Percentiles rank a stretch among this genome's conserved stretches.
phyloP scores from a whole-genome alignment of 2,113 vertebrate genomes.

The Cinclus mexicanus region DNA sequence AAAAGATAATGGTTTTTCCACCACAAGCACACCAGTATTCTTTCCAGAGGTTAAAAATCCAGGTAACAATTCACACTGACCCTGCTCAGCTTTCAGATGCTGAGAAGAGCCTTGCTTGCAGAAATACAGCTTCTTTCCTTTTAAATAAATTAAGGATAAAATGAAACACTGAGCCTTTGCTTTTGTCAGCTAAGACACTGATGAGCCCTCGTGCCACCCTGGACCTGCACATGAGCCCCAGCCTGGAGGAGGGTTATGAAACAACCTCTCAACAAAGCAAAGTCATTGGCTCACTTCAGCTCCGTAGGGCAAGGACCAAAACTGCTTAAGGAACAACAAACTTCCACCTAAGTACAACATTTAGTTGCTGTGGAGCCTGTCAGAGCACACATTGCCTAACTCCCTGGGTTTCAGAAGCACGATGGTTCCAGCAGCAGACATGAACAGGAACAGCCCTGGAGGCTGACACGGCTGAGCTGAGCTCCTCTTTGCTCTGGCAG shows the following conservation, averaged over 20 bases:
- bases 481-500: not conserved
- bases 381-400: accelerated
- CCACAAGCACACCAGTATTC: not conserved
- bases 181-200: not conserved
- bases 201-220: not conserved
- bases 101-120: not conserved
- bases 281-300: not conserved
- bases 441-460: not conserved
- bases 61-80: not conserved
- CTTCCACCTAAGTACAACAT: not conserved
- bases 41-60: not conserved
- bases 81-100: not conserved
- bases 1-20: not conserved
- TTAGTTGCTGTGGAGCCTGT: not conserved
- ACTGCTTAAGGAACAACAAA: not conserved
- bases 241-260: not conserved
- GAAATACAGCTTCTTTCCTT: not conserved
- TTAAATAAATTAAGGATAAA: not conserved
- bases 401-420: accelerated
- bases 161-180: not conserved
- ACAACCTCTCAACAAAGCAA: not conserved
- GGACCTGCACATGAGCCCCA: not conserved
- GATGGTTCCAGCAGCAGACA: not conserved
- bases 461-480: not conserved
- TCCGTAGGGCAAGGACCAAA: not conserved